Percentiles rank a stretch among this genome's conserved stretches.
Evolutionary conservation across 2,113 vertebrate species (phyloP).

Genomic region (Piaya cayana): DNA sequence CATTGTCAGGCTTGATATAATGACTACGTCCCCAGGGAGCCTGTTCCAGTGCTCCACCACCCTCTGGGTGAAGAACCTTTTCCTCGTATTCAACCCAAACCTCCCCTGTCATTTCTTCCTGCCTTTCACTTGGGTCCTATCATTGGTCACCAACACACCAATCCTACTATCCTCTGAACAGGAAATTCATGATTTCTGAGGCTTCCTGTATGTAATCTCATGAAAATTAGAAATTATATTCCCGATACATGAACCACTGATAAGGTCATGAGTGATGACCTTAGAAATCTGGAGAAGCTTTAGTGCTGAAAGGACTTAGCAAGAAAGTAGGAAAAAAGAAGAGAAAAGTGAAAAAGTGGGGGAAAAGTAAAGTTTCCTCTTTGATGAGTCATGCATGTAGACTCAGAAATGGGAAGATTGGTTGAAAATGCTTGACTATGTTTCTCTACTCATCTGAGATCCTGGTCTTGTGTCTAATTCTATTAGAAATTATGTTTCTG

Average conservation of each 20-base stretch:
- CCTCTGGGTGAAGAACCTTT: no score
- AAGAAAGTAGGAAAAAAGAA: background rate
- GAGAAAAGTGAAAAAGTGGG: background rate
- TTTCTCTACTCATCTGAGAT: background rate
- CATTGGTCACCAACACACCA: background rate
- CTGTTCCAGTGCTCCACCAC: no score
- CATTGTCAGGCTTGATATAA: no score
- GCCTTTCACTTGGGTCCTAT: no score
- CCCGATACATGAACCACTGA: background rate
- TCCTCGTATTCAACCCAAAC: no score
- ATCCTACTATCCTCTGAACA: background rate
- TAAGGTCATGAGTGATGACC: background rate
- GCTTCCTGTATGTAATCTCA: background rate
- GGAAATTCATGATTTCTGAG: background rate
- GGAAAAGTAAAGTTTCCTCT: background rate
- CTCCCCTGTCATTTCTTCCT: no score
- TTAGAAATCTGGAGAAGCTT: background rate
- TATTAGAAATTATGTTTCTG: background rate
- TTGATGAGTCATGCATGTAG: background rate
- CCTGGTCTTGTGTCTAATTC: background rate
- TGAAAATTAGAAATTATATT: background rate
- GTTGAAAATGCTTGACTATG: background rate
- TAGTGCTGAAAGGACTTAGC: no score
- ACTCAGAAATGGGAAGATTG: background rate
- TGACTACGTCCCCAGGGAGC: no score